These are phyloP conservation scores for Zoanthus sansibaricus DNA, from an alignment of 92 coral and sea anemone species.

Conservation along the genomic window DNA sequence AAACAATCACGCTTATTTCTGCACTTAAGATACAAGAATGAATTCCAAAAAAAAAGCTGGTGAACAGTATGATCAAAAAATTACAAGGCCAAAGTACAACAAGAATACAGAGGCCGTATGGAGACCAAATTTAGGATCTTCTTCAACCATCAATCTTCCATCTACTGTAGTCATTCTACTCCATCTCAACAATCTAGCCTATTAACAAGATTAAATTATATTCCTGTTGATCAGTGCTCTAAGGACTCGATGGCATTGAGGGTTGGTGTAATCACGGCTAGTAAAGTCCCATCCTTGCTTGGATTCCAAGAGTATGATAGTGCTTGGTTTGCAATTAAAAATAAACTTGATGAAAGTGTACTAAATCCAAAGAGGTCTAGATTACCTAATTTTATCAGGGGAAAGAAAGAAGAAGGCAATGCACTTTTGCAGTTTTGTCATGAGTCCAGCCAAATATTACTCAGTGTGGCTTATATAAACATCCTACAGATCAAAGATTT, in stretches of 20 bases:
- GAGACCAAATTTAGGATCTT: conserved; percentile 17
- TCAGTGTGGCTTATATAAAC: conserved; percentile 53
- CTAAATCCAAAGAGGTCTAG: conserved; percentile 42
- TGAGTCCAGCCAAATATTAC: conserved; percentile 20
- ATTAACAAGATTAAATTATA: background rate
- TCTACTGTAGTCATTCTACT: background rate
- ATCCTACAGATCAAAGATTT: conserved; percentile 48
- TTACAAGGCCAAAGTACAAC: conserved; percentile 31
- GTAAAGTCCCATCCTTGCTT: conserved; percentile 66
- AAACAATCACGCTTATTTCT: conserved; percentile 21
- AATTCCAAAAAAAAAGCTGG: conserved; percentile 29
- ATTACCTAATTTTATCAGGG: conserved; percentile 48
- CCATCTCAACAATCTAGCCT: conserved; percentile 25
- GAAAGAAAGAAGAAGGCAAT: conserved; percentile 45
- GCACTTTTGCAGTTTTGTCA: conserved; percentile 33
- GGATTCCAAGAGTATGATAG: conserved; percentile 61
- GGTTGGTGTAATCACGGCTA: conserved; percentile 63
- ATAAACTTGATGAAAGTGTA: conserved; percentile 43
- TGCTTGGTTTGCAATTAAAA: conserved; percentile 66
- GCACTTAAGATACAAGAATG: conserved; percentile 34
- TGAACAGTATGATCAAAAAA: conserved; percentile 7
- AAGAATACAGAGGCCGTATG: conserved; percentile 28
- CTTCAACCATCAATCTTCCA: background rate
- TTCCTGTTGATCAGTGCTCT: conserved; percentile 51
- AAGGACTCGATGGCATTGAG: conserved; percentile 50